Evolutionary conservation across 2,888 invertebrate species (phyloP).

Genomic region (Orthonevra nobilis): DNA sequence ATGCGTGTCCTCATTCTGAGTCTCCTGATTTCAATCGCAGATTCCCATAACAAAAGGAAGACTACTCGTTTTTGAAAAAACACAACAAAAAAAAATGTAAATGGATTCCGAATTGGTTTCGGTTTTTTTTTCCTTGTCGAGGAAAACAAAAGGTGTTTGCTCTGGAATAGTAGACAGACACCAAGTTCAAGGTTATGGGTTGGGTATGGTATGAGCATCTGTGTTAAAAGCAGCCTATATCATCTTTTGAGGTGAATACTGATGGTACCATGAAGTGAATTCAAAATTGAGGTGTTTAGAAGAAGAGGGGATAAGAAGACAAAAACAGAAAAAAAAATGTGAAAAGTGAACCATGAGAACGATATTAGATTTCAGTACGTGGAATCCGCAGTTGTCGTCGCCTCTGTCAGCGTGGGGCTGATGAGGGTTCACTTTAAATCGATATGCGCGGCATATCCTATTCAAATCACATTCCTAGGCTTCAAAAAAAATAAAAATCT

Average conservation of each 20-base stretch:
- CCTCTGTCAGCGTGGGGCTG: conserved; percentile 39
- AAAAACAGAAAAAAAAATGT: conserved; percentile 1
- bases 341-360: conserved; percentile 46
- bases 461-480: conserved; percentile 43
- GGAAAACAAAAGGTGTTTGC: conserved; percentile 47
- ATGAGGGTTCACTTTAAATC: conserved; percentile 46
- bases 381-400: conserved; percentile 46
- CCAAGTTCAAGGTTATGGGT: conserved; percentile 62
- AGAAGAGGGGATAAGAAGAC: neutral
- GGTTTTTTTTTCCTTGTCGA: conserved; percentile 2
- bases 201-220: conserved; percentile 6
- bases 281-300: conserved; percentile 3
- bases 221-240: conserved; percentile 18
- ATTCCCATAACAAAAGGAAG: conserved; percentile 16
- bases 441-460: conserved; percentile 37
- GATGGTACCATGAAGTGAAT: conserved; percentile 6
- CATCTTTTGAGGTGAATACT: conserved; percentile 21
- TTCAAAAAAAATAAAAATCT: no score
- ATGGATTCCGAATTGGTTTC: conserved; percentile 44
- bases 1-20: conserved; percentile 34
- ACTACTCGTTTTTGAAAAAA: conserved; percentile 14
- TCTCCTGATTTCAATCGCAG: conserved; percentile 14
- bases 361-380: conserved; percentile 51
- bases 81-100: conserved; percentile 13
- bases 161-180: conserved; percentile 34